Conservation (phyloP, 2,797 vertebrate species). For the Gallinago nigripennis region DNA sequence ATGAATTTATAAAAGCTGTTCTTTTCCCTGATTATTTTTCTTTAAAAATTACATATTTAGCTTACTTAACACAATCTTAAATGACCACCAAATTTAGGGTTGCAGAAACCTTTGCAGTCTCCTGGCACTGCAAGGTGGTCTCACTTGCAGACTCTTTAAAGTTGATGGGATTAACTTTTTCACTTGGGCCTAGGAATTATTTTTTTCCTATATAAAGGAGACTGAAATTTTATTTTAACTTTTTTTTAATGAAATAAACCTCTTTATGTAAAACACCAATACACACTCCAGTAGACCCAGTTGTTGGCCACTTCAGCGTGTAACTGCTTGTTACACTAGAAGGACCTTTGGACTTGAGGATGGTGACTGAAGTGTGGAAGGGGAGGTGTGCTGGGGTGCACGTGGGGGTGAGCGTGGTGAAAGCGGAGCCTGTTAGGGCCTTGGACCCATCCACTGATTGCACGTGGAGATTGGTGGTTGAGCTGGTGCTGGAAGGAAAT, state of each 20-base stretch:
- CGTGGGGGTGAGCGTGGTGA: fast-evolving
- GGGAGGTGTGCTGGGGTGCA: neutral
- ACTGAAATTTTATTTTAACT: neutral
- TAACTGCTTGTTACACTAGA: neutral
- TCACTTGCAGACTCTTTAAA: neutral
- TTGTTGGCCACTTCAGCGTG: neutral
- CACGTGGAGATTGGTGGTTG: neutral
- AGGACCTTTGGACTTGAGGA: neutral
- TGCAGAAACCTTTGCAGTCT: neutral
- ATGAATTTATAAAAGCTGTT: neutral
- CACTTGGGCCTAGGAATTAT: neutral
- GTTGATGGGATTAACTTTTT: neutral
- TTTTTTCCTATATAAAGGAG: neutral
- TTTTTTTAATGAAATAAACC: neutral
- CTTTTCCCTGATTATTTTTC: neutral
- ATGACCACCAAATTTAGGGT: neutral
- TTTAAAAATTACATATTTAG: neutral
- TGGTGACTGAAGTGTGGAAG: neutral
- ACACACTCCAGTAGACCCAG: neutral
- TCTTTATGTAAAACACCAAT: neutral
- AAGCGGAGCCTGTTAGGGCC: neutral
- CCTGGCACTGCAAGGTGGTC: neutral
- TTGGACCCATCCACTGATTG: neutral
- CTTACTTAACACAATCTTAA: neutral
- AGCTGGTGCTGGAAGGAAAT: neutral